phyloP scores from a whole-genome alignment of 2,113 vertebrate genomes.

The Ammodytes dubius region DNA sequence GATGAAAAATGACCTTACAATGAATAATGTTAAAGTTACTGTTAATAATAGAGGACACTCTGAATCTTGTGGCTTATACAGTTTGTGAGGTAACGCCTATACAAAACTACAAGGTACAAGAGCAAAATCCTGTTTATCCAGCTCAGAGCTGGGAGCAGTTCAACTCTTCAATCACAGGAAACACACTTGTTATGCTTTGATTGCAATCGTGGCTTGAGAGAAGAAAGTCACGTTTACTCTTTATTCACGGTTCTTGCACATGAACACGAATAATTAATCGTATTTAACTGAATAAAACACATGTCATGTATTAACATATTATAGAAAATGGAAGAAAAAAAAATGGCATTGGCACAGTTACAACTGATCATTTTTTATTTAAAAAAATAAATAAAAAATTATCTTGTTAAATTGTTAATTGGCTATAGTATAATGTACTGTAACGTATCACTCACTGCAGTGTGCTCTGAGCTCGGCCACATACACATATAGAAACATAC shows the following conservation, averaged over 20 bases:
- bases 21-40: background rate
- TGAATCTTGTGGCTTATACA: no score
- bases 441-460: background rate
- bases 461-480: background rate
- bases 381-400: no score
- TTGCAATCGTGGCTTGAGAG: background rate
- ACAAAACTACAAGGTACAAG: background rate
- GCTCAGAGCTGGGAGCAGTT: background rate
- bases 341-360: no score
- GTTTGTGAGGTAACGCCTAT: background rate
- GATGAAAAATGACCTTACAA: background rate
- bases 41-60: background rate
- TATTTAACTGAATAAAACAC: background rate
- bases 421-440: background rate
- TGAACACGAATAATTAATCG: background rate
- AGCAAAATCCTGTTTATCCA: background rate
- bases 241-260: background rate
- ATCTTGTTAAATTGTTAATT: no score
- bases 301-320: background rate
- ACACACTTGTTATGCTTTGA: background rate
- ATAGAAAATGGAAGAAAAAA: no score
- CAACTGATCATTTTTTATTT: no score
- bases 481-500: background rate
- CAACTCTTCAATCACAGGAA: background rate
- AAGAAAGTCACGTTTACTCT: background rate